Percentiles rank a stretch among this genome's conserved stretches.
Conservation (phyloP, 2,888 invertebrate genomes). For the Oconnorella tubifera region DNA sequence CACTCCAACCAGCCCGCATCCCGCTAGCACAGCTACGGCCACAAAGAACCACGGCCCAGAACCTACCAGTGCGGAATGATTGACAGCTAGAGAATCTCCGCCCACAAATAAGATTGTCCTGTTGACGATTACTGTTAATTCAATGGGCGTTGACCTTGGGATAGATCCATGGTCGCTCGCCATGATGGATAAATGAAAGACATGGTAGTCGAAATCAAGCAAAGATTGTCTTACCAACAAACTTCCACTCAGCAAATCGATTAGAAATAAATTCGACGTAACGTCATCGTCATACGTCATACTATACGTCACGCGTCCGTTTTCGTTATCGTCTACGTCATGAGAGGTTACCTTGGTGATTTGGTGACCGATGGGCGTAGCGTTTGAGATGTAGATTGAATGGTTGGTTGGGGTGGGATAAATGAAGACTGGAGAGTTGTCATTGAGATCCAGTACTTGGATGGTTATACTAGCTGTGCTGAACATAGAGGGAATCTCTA, state of each 20-base stretch:
- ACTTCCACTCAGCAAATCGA: slow-evolving; percentile 13
- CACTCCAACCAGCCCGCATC: neutral
- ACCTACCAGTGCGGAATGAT: no score
- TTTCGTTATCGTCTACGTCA: slow-evolving; percentile 19
- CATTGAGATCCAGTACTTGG: slow-evolving; percentile 32
- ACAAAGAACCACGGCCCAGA: slow-evolving; percentile 15
- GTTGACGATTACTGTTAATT: slow-evolving; percentile 27
- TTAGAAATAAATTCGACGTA: slow-evolving; percentile 12
- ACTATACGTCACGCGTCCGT: slow-evolving; percentile 8
- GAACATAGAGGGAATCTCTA: slow-evolving; percentile 12
- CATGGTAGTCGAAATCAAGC: slow-evolving; percentile 11
- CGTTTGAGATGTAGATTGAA: slow-evolving; percentile 18
- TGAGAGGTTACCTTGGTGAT: slow-evolving; percentile 8
- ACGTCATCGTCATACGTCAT: slow-evolving; percentile 5
- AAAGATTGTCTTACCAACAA: slow-evolving; percentile 13
- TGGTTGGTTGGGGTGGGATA: slow-evolving; percentile 25
- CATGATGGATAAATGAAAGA: slow-evolving; percentile 15
- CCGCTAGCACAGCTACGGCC: slow-evolving; percentile 15
- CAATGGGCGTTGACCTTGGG: slow-evolving; percentile 1
- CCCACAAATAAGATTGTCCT: slow-evolving; percentile 8
- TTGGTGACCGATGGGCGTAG: slow-evolving; percentile 7
- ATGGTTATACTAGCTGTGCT: slow-evolving; percentile 29
- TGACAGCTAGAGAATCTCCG: slow-evolving; percentile 13
- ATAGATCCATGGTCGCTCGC: slow-evolving; percentile 20
- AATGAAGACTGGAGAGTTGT: slow-evolving; percentile 33